phyloP scores from a whole-genome alignment of 2,113 vertebrate genomes.

The Scomber japonicus region DNA sequence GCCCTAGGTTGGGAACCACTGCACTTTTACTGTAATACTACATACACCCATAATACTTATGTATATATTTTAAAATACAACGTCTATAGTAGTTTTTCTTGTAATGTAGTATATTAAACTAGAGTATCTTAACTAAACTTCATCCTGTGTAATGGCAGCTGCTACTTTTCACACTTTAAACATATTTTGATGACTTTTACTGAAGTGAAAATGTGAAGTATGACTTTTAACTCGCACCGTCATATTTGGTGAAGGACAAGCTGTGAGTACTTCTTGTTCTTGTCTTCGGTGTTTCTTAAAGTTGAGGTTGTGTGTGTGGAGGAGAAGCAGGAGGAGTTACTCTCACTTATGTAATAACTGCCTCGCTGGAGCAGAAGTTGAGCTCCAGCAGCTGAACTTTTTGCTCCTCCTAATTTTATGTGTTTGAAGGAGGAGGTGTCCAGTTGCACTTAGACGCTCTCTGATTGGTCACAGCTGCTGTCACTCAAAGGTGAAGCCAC shows the following conservation, averaged over 20 bases:
- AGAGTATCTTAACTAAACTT: too few species aligned
- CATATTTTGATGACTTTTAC: too few species aligned
- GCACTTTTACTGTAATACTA: too few species aligned
- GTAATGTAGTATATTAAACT: too few species aligned
- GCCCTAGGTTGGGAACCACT: too few species aligned
- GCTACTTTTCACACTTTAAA: too few species aligned
- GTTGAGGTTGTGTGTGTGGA: neutral
- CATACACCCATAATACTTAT: too few species aligned
- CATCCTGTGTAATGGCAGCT: too few species aligned
- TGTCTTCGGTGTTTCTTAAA: neutral
- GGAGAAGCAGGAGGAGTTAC: neutral
- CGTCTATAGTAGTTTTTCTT: too few species aligned
- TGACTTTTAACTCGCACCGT: too few species aligned
- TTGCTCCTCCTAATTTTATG: constrained; percentile 31
- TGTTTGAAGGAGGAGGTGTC: constrained; percentile 35
- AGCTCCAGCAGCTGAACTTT: constrained; percentile 20
- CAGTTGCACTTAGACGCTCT: neutral
- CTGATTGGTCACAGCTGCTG: constrained; percentile 60
- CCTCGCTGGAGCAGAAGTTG: constrained; percentile 27
- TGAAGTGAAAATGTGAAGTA: too few species aligned
- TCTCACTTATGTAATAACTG: constrained; percentile 34
- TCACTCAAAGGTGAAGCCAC: constrained; percentile 47
- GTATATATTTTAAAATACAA: too few species aligned
- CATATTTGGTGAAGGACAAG: neutral
- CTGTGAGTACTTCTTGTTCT: neutral